Evolutionary conservation across 2,113 vertebrate genomes (phyloP).

Genomic region (Thunnus maccoyii): DNA sequence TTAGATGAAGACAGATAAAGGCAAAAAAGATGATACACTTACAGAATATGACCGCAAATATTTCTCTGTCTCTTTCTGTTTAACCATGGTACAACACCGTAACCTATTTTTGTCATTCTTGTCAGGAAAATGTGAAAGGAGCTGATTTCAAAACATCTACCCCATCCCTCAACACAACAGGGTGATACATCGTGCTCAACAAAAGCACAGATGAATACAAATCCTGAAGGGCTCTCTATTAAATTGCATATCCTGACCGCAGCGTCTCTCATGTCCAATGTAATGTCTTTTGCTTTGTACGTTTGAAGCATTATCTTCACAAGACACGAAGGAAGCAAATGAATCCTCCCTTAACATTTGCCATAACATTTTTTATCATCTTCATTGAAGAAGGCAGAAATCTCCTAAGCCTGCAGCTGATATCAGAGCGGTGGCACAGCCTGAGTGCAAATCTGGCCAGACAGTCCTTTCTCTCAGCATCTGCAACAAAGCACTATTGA

Average conservation of each 20-base stretch:
- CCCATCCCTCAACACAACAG: slow-evolving; percentile 44
- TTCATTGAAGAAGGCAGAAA: slow-evolving; percentile 27
- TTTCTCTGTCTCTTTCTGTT: slow-evolving; percentile 7
- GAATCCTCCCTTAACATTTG: slow-evolving; percentile 49
- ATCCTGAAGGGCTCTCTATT: slow-evolving; percentile 56
- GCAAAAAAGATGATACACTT: not conserved
- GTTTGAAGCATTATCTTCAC: slow-evolving; percentile 51
- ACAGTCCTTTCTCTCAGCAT: slow-evolving; percentile 46
- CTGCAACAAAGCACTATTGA: slow-evolving; percentile 73
- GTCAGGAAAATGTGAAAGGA: slow-evolving; percentile 49
- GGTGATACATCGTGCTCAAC: slow-evolving; percentile 59
- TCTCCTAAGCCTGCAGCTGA: slow-evolving; percentile 37
- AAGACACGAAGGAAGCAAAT: slow-evolving; percentile 38
- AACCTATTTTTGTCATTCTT: slow-evolving; percentile 48
- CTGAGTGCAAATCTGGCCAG: slow-evolving; percentile 41
- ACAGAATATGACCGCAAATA: slow-evolving; percentile 3
- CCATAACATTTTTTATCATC: slow-evolving; percentile 47
- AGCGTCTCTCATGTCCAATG: slow-evolving; percentile 7
- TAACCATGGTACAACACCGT: not conserved
- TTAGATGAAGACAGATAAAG: not conserved
- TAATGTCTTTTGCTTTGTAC: slow-evolving; percentile 29
- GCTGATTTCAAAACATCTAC: slow-evolving; percentile 52
- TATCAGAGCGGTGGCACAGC: slow-evolving; percentile 40
- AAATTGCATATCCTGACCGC: slow-evolving; percentile 54
- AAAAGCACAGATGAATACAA: slow-evolving; percentile 64